phyloP scores from a whole-genome alignment of 2,113 vertebrate species.

The Brachyhypopomus gauderio region DNA sequence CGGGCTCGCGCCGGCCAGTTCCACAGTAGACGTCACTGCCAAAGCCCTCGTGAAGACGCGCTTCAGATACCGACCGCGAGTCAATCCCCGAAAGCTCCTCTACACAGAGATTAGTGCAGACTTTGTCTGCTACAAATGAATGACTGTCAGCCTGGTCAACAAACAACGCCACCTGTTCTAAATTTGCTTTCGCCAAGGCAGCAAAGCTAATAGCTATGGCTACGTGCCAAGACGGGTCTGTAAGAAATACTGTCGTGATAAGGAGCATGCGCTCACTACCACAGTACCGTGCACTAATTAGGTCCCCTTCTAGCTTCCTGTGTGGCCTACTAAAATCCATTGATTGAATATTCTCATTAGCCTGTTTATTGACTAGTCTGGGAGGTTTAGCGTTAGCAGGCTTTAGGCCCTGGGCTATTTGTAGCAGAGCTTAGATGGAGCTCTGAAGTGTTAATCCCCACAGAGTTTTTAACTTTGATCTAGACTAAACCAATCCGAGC shows the following conservation, averaged over 20 bases:
- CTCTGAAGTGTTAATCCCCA: conserved; percentile 43
- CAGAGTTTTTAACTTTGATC: conserved; percentile 53
- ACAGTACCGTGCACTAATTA: conserved; percentile 43
- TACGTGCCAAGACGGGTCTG: neutral
- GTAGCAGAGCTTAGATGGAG: conserved; percentile 37
- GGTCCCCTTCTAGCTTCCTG: conserved; percentile 29
- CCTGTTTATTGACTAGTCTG: conserved; percentile 66
- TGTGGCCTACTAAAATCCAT: conserved; percentile 46
- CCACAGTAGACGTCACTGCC: conserved; percentile 19
- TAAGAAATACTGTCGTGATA: conserved; percentile 1
- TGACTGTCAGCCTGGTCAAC: neutral
- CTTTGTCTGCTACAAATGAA: neutral
- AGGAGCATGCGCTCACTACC: conserved; percentile 14
- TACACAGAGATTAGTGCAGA: neutral
- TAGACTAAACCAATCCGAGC: conserved; percentile 44
- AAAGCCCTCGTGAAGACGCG: neutral
- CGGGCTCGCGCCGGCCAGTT: too few species aligned
- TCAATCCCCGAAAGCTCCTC: conserved; percentile 2
- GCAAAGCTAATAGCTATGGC: conserved; percentile 5
- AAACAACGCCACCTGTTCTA: conserved; percentile 12
- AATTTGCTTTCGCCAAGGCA: conserved; percentile 4
- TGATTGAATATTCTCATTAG: conserved; percentile 68
- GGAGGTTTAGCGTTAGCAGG: conserved; percentile 38
- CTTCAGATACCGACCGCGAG: neutral
- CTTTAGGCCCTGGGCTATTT: conserved; percentile 38